phyloP scores from a whole-genome alignment of 1,140 invertebrate genomes.

The Drosophila obscura region DNA sequence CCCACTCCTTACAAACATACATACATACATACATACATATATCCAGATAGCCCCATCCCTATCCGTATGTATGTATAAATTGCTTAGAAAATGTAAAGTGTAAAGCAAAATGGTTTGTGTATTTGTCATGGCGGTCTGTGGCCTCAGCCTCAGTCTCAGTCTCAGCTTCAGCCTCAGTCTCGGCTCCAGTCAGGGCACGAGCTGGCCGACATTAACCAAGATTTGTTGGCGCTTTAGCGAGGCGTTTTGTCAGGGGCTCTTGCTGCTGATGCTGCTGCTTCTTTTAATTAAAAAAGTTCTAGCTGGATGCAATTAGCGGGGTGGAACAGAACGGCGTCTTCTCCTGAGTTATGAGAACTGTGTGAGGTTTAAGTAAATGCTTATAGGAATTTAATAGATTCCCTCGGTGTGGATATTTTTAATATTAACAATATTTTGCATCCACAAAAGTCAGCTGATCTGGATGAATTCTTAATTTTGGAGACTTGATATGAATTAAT shows the following conservation, averaged over 20 bases:
- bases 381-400: conserved; percentile 24
- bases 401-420: conserved; percentile 19
- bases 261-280: conserved; percentile 38
- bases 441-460: not conserved
- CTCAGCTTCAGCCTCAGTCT: no score
- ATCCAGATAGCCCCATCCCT: no score
- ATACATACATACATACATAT: no score
- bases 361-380: conserved; percentile 49
- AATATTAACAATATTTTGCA: conserved; percentile 11
- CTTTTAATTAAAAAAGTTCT: conserved; percentile 80
- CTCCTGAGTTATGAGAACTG: conserved; percentile 39
- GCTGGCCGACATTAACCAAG: conserved; percentile 77
- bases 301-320: conserved; percentile 61
- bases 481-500: no score
- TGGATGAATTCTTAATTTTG: no score
- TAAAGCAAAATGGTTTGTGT: conserved; percentile 44
- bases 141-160: conserved; percentile 3
- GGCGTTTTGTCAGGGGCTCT: conserved; percentile 66
- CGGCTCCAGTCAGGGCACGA: conserved; percentile 28
- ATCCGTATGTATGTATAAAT: conserved; percentile 60
- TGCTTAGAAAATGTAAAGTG: conserved; percentile 79
- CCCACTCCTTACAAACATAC: not conserved
- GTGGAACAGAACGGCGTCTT: not conserved
- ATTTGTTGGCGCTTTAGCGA: conserved; percentile 69
- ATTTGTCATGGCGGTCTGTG: conserved; percentile 71